phyloP scores from a whole-genome alignment of 2,888 invertebrate genomes.

The Strigamia crassipes region DNA sequence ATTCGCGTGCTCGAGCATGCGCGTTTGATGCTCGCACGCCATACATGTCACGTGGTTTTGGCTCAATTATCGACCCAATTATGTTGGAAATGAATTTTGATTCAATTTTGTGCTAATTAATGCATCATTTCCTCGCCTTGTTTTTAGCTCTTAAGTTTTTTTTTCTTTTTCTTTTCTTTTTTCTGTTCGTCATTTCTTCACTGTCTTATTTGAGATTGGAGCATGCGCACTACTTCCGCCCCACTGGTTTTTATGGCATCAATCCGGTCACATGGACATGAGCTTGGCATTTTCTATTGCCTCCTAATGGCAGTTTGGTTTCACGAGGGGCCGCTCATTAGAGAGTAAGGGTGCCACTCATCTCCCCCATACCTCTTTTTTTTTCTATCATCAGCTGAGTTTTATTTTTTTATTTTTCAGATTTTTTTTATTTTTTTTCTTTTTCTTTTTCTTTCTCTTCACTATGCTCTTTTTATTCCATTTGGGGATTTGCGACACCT shows the following conservation, averaged over 20 bases:
- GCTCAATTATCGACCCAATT: background rate
- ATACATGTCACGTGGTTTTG: background rate
- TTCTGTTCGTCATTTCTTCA: background rate
- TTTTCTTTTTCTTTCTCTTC: background rate
- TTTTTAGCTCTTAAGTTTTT: background rate
- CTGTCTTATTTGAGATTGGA: slow-evolving; percentile 1
- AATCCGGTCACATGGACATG: slow-evolving; percentile 35
- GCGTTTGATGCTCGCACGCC: background rate
- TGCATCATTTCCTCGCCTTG: background rate
- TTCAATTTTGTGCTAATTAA: background rate
- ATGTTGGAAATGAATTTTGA: background rate
- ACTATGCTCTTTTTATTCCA: slow-evolving; percentile 33
- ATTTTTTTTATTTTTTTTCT: slow-evolving; percentile 38
- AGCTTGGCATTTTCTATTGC: slow-evolving; percentile 42
- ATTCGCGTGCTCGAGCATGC: slow-evolving; percentile 21
- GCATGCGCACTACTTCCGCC: slow-evolving; percentile 37
- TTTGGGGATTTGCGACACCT: slow-evolving; percentile 42
- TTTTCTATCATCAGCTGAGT: slow-evolving; percentile 28
- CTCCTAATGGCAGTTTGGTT: slow-evolving; percentile 42
- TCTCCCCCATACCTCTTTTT: slow-evolving; percentile 22
- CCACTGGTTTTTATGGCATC: slow-evolving; percentile 37
- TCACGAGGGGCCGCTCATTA: slow-evolving; percentile 37
- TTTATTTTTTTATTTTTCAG: slow-evolving; percentile 35
- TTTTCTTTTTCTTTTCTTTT: background rate
- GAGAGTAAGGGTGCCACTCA: slow-evolving; percentile 42